Conservation (phyloP, 2,797 vertebrate genomes). For the Cephalopachus bancanus region DNA sequence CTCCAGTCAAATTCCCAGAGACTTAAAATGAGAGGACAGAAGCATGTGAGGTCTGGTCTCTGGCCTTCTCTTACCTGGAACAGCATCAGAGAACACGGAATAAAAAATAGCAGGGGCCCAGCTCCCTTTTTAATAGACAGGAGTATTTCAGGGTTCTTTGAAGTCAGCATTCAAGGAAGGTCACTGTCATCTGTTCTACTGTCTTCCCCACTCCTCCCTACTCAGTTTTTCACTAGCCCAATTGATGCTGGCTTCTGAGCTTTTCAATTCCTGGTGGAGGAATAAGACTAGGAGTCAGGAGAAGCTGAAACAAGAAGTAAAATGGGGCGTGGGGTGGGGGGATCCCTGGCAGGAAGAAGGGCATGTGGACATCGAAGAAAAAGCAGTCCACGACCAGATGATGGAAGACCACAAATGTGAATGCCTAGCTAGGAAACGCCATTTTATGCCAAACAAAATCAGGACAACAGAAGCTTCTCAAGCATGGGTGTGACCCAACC, state of each 20-base stretch:
- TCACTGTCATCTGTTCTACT: neutral
- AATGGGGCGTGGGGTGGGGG: accelerated
- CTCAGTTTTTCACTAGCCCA: neutral
- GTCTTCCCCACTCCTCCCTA: too few species aligned
- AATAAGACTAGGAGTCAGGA: accelerated
- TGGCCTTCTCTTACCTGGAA: neutral
- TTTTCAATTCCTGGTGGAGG: neutral
- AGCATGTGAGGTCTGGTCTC: neutral
- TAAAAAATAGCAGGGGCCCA: accelerated
- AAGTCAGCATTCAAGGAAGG: too few species aligned
- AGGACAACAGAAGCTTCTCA: neutral
- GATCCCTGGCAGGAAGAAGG: too few species aligned
- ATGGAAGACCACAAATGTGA: accelerated
- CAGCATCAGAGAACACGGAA: neutral
- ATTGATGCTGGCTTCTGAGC: neutral
- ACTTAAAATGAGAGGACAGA: neutral
- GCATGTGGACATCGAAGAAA: neutral
- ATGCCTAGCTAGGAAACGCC: neutral
- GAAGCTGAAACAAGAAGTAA: accelerated
- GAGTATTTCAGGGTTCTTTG: accelerated
- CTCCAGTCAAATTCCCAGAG: neutral
- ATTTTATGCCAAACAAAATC: neutral
- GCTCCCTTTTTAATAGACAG: neutral
- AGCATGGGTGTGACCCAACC: neutral
- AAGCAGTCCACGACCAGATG: neutral